A percentile compares a stretch with the other conserved stretches of the same genome.
Evolutionary conservation across 2,888 invertebrate genomes (phyloP).

Genomic region (Schizaphis graminum): DNA sequence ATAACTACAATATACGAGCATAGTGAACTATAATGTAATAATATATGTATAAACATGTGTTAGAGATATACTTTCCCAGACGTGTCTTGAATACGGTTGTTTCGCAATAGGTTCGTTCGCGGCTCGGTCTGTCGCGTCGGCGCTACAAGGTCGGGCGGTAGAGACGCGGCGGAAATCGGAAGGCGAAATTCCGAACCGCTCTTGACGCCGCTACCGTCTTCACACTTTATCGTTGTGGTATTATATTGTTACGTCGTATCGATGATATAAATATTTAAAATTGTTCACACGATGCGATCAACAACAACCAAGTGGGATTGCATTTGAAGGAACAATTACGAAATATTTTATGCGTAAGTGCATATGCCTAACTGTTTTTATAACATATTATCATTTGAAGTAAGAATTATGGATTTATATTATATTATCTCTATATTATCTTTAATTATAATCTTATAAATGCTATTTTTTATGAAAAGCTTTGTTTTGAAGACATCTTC

Average conservation of each 20-base stretch:
- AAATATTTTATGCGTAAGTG: neutral
- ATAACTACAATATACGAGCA: neutral
- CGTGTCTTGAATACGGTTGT: slow-evolving; percentile 35
- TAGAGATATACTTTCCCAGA: slow-evolving; percentile 22
- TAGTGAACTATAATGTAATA: neutral
- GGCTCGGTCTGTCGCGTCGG: neutral
- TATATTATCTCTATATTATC: too few relatives aligned
- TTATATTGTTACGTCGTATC: neutral
- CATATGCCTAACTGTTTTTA: neutral
- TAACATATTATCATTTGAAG: too few relatives aligned
- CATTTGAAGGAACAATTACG: neutral
- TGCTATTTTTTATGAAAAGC: too few relatives aligned
- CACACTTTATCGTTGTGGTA: neutral
- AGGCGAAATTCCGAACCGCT: neutral
- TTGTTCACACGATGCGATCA: neutral
- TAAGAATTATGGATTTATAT: neutral
- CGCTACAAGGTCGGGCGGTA: neutral
- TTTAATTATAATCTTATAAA: too few relatives aligned
- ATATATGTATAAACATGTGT: neutral
- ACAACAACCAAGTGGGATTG: neutral
- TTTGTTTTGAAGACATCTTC: too few relatives aligned
- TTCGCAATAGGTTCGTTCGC: neutral
- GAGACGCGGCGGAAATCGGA: slow-evolving; percentile 8
- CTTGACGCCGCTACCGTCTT: neutral
- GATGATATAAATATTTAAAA: neutral